Base-by-base conservation (phyloP, 2,888 invertebrate genomes). In the Entomobrya multifasciata region DNA sequence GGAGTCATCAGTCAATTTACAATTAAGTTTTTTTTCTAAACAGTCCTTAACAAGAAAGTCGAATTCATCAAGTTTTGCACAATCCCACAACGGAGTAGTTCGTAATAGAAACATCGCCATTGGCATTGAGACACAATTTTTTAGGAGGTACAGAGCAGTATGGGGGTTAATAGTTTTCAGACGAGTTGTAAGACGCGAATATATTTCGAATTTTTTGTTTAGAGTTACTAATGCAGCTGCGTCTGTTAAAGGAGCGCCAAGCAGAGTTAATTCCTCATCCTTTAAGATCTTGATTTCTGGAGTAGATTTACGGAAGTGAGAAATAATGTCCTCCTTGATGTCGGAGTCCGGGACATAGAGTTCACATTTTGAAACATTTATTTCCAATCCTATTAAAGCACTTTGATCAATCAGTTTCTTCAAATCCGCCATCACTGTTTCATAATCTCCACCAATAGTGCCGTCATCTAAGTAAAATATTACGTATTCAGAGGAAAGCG, bases 391-490 rank as follows among this genome's bases (percentile, higher is more conserved):
- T 8, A 87, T 22, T 15, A n/a, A 17, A 25, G 25, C 8, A 20
- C 36, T 36, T 47, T 62, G 13, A 0, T 22, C 49, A 1, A 44
- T 77, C 3, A 87, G 13, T 4, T 1, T 47, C 57, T 2, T 8
- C 20, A 87, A 52, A 44, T 70, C 87, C 20, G 44, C 22, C 3
- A 87, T 10, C 1, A 87, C 81, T 15, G 0, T 10, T 22, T 47
- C 44, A 0, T 62, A 41, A 2, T 22, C 17, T 8, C 49, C 79
- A 8, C 30, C 82, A n/a, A 87, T 17, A 0, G 65, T 36, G 0
- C 84, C 87, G 67, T 87, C 87, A 36, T 87, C 81, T 25, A 87
- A 22, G 25, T 81, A 85, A 70, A 76, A 87, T 5, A 57, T 0
- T 10, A 80, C 83, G 0, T 85, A 25, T 30, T 55, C 47, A 20